Percentiles rank a stretch among this genome's conserved stretches.
Evolutionary conservation across 2,113 vertebrate genomes (phyloP).

Genomic region (Emberiza fucata): DNA sequence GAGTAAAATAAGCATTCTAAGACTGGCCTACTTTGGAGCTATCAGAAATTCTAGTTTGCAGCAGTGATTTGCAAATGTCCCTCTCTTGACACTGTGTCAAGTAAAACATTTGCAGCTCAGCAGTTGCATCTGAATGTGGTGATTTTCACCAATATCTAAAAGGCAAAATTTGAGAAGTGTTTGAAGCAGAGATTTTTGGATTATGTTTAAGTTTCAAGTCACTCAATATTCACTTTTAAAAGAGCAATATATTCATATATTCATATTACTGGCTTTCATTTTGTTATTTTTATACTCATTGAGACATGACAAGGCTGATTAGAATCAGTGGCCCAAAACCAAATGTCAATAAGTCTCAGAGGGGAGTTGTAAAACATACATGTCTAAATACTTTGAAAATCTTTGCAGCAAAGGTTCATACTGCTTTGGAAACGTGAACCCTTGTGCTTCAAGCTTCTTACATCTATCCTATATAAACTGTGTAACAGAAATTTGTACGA

Average conservation of each 20-base stretch:
- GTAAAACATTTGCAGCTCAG: background rate
- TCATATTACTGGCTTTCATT: background rate
- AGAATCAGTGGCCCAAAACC: background rate
- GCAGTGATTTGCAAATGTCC: background rate
- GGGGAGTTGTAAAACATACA: background rate
- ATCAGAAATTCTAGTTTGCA: background rate
- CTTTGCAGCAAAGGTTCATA: background rate
- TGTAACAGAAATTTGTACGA: background rate
- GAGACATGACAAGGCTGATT: conserved; percentile 1
- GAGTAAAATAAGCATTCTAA: background rate
- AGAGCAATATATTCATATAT: conserved; percentile 18
- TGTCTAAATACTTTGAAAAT: background rate
- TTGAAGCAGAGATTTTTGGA: conserved; percentile 4
- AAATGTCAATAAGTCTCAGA: background rate
- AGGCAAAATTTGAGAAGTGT: background rate
- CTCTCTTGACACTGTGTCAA: background rate
- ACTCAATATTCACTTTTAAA: background rate
- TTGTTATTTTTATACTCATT: conserved; percentile 7
- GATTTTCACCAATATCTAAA: conserved; percentile 1
- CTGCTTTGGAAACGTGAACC: background rate
- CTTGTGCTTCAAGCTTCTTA: background rate
- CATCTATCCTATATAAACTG: background rate
- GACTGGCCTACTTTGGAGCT: background rate
- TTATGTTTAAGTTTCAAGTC: background rate
- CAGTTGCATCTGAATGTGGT: background rate